These are phyloP conservation scores for Ifrita kowaldi DNA, from an alignment of 2,113 vertebrate species.

Conservation along the genomic window DNA sequence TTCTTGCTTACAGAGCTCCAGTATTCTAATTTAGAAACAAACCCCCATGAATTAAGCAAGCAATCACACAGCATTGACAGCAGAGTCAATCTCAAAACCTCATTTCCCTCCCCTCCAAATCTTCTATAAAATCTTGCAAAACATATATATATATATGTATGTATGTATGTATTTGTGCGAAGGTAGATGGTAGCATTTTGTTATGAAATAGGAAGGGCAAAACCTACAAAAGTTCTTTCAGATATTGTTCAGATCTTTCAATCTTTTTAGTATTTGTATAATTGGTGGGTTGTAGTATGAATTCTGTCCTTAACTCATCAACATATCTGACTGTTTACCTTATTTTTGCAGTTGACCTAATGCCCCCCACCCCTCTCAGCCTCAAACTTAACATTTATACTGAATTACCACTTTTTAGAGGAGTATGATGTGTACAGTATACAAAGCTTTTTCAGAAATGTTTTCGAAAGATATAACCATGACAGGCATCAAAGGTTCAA, in stretches of 20 bases:
- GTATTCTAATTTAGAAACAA: neutral
- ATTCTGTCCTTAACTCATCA: neutral
- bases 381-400: neutral
- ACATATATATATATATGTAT: neutral
- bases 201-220: neutral
- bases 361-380: rapidly evolving
- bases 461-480: neutral
- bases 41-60: neutral
- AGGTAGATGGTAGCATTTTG: neutral
- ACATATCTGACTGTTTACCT: neutral
- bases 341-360: neutral
- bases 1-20: neutral
- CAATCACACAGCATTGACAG: neutral
- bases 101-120: rapidly evolving
- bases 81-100: neutral
- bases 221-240: neutral
- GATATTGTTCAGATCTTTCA: neutral
- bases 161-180: neutral
- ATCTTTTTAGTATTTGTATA: neutral
- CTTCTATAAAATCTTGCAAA: neutral
- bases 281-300: neutral
- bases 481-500: neutral
- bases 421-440: neutral
- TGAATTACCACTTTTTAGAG: neutral
- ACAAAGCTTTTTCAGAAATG: neutral